Conservation (phyloP, 1,140 invertebrate genomes). For the honey bee (Apis mellifera) region DNA sequence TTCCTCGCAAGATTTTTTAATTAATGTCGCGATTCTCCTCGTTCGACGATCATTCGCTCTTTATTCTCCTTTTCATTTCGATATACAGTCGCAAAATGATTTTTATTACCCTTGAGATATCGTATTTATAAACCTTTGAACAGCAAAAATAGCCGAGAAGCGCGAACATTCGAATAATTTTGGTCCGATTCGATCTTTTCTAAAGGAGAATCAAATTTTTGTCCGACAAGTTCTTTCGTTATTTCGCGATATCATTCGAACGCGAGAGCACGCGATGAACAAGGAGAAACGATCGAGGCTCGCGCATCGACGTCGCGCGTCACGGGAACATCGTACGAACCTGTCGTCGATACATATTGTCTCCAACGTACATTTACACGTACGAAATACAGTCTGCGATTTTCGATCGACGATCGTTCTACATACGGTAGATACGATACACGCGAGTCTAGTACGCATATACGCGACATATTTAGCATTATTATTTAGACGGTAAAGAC, state of each 20-base stretch:
- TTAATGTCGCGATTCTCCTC: no score
- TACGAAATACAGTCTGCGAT: slow-evolving; percentile 71
- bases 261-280: neutral
- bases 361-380: slow-evolving; percentile 71
- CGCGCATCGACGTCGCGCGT: neutral
- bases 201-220: no score
- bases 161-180: no score
- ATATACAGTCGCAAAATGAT: no score
- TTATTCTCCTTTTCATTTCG: no score
- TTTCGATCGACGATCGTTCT: slow-evolving; percentile 68
- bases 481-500: slow-evolving; percentile 34
- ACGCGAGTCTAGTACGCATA: slow-evolving; percentile 16
- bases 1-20: neutral
- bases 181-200: no score
- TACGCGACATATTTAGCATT: slow-evolving; percentile 38
- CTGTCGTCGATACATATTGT: slow-evolving; percentile 71
- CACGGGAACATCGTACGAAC: slow-evolving; percentile 22
- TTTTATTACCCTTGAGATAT: no score
- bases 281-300: slow-evolving; percentile 36
- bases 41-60: no score
- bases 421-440: slow-evolving; percentile 36
- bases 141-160: no score
- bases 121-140: no score
- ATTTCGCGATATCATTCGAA: no score
- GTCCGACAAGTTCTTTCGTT: no score